Evolutionary conservation across 2,797 vertebrate species (phyloP).

Genomic region (Macrochelys suwanniensis): DNA sequence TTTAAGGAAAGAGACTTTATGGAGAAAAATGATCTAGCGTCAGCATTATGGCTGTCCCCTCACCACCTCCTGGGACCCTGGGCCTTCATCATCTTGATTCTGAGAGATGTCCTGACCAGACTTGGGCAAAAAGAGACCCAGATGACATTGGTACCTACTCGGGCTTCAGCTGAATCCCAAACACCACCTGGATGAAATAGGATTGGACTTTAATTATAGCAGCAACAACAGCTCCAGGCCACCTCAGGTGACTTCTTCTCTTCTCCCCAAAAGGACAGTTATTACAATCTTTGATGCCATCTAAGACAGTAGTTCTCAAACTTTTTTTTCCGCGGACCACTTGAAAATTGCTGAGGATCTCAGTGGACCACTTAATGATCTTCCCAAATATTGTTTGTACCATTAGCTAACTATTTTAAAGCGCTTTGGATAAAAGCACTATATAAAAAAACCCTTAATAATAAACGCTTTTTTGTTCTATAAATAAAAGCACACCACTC

Average conservation of each 20-base stretch:
- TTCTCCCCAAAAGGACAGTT: neutral
- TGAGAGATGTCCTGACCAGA: neutral
- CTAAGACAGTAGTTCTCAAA: neutral
- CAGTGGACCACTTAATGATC: no score
- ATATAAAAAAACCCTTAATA: no score
- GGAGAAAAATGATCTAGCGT: neutral
- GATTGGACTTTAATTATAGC: neutral
- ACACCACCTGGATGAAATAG: neutral
- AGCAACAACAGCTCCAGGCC: neutral
- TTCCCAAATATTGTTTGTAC: no score
- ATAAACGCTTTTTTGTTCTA: no score
- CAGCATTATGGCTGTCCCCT: neutral
- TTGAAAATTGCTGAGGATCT: no score
- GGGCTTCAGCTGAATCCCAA: neutral
- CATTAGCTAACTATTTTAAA: no score
- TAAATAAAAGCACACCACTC: no score
- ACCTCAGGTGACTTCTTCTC: neutral
- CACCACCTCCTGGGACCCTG: neutral
- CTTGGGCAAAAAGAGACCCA: neutral
- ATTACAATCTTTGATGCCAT: neutral
- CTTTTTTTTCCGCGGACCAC: no score
- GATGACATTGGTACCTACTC: neutral
- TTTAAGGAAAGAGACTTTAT: neutral
- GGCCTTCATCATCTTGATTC: neutral
- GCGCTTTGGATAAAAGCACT: no score